Conservation (phyloP, 2,888 invertebrate species). For the Adela reaumurella region DNA sequence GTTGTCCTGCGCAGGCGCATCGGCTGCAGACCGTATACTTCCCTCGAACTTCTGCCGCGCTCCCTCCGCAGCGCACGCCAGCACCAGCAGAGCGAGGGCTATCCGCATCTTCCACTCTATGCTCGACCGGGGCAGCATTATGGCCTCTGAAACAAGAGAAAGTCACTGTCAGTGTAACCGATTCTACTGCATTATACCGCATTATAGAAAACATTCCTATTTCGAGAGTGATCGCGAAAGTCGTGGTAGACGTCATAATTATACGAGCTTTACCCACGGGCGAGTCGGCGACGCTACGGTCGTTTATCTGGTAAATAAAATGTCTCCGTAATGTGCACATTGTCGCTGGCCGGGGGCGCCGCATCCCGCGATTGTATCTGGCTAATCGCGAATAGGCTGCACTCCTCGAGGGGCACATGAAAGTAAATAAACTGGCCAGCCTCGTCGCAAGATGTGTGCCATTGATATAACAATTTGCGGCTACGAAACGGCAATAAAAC, state of each 20-base stretch:
- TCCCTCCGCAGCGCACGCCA: constrained; percentile 30
- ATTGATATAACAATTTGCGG: constrained; percentile 18
- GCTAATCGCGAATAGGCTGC: not conserved
- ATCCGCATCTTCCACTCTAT: constrained; percentile 41
- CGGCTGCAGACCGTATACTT: constrained; percentile 43
- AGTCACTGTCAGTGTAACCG: not conserved
- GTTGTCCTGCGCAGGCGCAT: constrained; percentile 48
- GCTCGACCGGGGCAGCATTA: constrained; percentile 42
- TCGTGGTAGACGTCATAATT: not conserved
- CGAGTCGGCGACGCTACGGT: not conserved
- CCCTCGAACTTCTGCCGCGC: constrained; percentile 49
- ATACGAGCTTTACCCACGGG: not conserved
- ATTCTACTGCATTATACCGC: too few relatives aligned
- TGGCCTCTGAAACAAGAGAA: constrained; percentile 43
- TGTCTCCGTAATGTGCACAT: not conserved
- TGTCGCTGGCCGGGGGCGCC: not conserved
- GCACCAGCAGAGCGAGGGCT: constrained; percentile 41
- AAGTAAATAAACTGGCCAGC: constrained; percentile 1
- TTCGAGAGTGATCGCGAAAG: too few relatives aligned
- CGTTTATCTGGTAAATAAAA: constrained; percentile 1
- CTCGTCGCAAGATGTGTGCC: constrained; percentile 16
- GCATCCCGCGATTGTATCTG: not conserved
- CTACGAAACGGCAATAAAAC: constrained; percentile 14
- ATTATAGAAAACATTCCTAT: too few relatives aligned
- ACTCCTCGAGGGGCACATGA: not conserved